Conservation (phyloP, 1,140 invertebrate genomes). For the Orussus abietinus region DNA sequence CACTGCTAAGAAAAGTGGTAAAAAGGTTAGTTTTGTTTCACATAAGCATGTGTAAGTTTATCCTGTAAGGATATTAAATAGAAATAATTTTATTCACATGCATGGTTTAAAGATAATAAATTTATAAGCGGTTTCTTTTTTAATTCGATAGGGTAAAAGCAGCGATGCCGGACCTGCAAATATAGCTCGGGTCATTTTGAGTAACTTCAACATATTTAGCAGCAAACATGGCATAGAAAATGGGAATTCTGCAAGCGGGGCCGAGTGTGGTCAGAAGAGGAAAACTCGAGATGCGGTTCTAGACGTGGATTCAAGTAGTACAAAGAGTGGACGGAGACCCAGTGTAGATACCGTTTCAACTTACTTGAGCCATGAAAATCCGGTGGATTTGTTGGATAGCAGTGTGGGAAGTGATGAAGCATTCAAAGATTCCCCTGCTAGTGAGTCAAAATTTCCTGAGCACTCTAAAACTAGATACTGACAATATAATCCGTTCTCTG, state of each 20-base stretch:
- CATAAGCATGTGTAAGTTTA: constrained; percentile 19
- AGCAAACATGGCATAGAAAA: constrained; percentile 41
- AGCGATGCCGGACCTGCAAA: constrained; percentile 56
- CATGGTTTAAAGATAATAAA: no score
- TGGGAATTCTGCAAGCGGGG: constrained; percentile 24
- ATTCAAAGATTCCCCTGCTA: constrained; percentile 53
- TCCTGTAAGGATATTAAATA: no score
- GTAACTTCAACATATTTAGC: constrained; percentile 78
- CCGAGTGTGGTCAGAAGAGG: constrained; percentile 34
- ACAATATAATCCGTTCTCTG: no score
- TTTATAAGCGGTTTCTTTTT: no score
- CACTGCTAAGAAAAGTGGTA: constrained; percentile 40
- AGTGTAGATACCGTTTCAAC: constrained; percentile 84
- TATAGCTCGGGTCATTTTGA: constrained; percentile 70
- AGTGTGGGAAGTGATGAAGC: constrained; percentile 68
- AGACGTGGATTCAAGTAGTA: constrained; percentile 66
- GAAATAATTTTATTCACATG: no score
- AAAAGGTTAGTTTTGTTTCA: constrained; percentile 25
- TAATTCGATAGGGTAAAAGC: constrained; percentile 47
- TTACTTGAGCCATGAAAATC: constrained; percentile 80
- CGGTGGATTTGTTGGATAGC: constrained; percentile 71
- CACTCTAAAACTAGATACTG: no score
- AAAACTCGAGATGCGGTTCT: constrained; percentile 51
- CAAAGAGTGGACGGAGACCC: constrained; percentile 68
- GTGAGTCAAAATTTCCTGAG: constrained; percentile 49